Evolutionary conservation across 2,797 vertebrate species (phyloP).

Genomic region (Natrix natrix): DNA sequence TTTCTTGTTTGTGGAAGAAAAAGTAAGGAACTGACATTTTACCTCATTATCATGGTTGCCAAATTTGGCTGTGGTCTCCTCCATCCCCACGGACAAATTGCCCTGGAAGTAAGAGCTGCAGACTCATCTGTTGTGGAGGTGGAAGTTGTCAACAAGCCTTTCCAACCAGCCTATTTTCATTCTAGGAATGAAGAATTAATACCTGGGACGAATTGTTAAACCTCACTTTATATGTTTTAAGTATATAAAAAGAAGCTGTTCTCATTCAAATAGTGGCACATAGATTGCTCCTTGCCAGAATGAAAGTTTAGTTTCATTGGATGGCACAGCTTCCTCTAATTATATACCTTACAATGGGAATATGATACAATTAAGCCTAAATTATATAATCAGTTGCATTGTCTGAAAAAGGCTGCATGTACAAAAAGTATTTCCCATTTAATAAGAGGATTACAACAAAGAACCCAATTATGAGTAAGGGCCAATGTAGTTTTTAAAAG

Average conservation of each 20-base stretch:
- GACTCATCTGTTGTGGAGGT: not conserved
- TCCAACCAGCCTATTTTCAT: not conserved
- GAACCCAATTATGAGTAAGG: not conserved
- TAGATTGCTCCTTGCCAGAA: constrained; percentile 16
- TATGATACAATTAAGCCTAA: not conserved
- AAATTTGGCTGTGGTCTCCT: not conserved
- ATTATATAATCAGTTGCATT: not conserved
- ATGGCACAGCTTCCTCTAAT: not conserved
- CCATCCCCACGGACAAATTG: not conserved
- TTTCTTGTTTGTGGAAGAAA: not conserved
- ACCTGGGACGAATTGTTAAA: not conserved
- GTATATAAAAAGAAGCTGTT: constrained; percentile 31
- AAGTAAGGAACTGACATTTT: not conserved
- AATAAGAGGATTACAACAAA: not conserved
- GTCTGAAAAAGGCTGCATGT: not conserved
- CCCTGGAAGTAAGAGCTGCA: not conserved
- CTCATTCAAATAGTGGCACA: not conserved
- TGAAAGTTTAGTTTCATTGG: not conserved
- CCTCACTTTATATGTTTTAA: constrained; percentile 30
- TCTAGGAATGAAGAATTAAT: not conserved
- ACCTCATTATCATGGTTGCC: not conserved
- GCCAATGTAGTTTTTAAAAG: not conserved
- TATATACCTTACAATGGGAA: not conserved
- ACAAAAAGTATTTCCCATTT: not conserved
- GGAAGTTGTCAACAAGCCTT: not conserved